These are phyloP conservation scores for Tridacna gigas DNA, from an alignment of 2,888 invertebrate genomes.

Conservation along the genomic window DNA sequence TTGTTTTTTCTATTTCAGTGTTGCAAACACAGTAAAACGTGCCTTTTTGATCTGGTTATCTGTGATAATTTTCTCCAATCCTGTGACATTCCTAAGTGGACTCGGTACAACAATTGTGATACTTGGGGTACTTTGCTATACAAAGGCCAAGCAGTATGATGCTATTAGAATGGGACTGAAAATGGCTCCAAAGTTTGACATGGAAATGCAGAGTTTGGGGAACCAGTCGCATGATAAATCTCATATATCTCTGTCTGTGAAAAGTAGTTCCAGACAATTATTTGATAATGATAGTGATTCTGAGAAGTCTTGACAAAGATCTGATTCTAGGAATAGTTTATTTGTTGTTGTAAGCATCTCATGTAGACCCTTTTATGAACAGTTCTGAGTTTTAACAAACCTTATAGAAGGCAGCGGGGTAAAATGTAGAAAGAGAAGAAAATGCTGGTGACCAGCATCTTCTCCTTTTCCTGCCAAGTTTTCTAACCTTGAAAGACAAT, in stretches of 20 bases:
- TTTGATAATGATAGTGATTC: slow-evolving; percentile 4
- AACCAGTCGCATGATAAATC: slow-evolving; percentile 19
- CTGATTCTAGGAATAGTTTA: background rate
- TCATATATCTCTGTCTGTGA: slow-evolving; percentile 17
- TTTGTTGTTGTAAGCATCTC: too few relatives aligned
- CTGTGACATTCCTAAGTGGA: slow-evolving; percentile 90
- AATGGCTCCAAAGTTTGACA: slow-evolving; percentile 32
- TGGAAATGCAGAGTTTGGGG: slow-evolving; percentile 27
- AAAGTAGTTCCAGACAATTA: background rate
- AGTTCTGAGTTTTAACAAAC: too few relatives aligned
- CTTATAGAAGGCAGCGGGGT: too few relatives aligned
- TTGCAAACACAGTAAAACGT: slow-evolving; percentile 92
- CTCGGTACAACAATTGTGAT: slow-evolving; percentile 90
- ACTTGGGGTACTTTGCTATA: slow-evolving; percentile 90
- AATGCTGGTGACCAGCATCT: too few relatives aligned
- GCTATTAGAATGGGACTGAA: slow-evolving; percentile 34
- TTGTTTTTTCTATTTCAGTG: slow-evolving; percentile 86
- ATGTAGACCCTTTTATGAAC: too few relatives aligned
- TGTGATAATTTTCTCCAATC: slow-evolving; percentile 90
- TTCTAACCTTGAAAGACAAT: background rate
- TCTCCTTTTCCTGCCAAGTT: too few relatives aligned
- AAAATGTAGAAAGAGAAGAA: too few relatives aligned
- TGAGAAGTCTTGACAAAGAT: slow-evolving; percentile 10
- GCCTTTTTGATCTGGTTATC: slow-evolving; percentile 92
- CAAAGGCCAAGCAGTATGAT: slow-evolving; percentile 88